Evolutionary conservation across 2,888 invertebrate genomes (phyloP), one percentile per base, ranked within the genome.

Genomic region (Rhaphigaster nebulosa): DNA sequence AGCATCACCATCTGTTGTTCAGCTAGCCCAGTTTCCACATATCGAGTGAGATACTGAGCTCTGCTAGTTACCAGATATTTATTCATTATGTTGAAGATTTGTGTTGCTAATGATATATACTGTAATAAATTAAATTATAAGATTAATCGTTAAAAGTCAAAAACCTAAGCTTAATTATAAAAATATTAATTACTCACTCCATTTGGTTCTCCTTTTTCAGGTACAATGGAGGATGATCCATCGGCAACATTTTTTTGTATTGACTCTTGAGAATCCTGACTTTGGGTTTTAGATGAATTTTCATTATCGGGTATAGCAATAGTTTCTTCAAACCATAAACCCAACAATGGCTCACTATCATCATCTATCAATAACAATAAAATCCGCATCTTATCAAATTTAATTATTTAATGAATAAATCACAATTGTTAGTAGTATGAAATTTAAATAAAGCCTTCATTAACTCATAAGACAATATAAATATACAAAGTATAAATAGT

Each of bases 311-410:
- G 96, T 2, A 98, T 97, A 45, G 97, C 97, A 23, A 98, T 94
- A 0, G 98, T 98, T 93, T 98, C 98, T 93, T 98, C 98, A 94
- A 99, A 98, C 98, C 98, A 98, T 92, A 98, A 96, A 0, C 98
- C 98, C 92, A 98, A 95, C 91, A 98, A 95, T 12, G 97, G 97
- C 94, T 98, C 98, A 94, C 96, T 97, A 93, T 97, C 97, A 93
- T 95, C 95, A 95, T 96, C 96, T 95, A 93, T 76, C 56, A 87
- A 87, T 54, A 90, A 0, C 29, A 87, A 87, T 50, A 87, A 87
- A 45, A 87, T 45, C 38, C 29, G 26, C 6, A n/a, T 10, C n/a
- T n/a, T 29, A 65, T 29, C n/a, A 65, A 65, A 65, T 65, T 65
- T 10, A 65, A 65, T 65, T 29, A 65, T 29, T 29, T 29, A 29